A percentile compares a stretch with the other conserved stretches of the same genome.
Evolutionary conservation across 2,888 invertebrate genomes (phyloP).

Genomic region (Athalia rosae): DNA sequence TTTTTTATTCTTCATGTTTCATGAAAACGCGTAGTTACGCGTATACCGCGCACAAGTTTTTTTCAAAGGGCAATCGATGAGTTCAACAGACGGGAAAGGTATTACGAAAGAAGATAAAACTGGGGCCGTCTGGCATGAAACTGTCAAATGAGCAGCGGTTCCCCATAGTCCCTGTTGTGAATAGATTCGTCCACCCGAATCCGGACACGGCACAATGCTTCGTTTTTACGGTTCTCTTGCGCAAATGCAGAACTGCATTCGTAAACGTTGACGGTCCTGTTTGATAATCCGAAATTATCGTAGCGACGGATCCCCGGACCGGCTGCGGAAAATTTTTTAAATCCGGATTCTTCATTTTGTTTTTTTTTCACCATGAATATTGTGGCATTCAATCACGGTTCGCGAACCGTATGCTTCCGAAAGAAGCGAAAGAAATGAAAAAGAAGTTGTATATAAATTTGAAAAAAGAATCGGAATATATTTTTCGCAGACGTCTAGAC

Average conservation of each 20-base stretch:
- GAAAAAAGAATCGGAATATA: no score
- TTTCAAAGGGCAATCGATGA: constrained; percentile 34
- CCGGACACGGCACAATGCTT: constrained; percentile 37
- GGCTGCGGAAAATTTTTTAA: background rate
- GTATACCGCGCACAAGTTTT: background rate
- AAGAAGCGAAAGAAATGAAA: no score
- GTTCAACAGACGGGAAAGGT: constrained; percentile 38
- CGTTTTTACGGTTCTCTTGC: constrained; percentile 29
- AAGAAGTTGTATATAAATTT: no score
- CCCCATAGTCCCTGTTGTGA: constrained; percentile 27
- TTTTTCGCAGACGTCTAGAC: no score
- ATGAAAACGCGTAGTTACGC: background rate
- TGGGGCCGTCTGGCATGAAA: constrained; percentile 32
- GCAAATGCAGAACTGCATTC: constrained; percentile 25
- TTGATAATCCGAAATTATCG: constrained; percentile 38
- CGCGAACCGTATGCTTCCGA: no score
- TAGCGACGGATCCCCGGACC: background rate
- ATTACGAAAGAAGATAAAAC: constrained; percentile 37
- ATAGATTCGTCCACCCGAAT: constrained; percentile 43
- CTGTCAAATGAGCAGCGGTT: constrained; percentile 40
- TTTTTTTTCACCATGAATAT: no score
- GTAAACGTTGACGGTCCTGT: constrained; percentile 31
- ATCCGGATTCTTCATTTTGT: no score
- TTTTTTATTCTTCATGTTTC: no score
- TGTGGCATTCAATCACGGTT: no score